A percentile compares a stretch with the other conserved stretches of the same genome.
Evolutionary conservation across 2,113 vertebrate genomes (phyloP).

Genomic region (Rhagologus leucostigma): DNA sequence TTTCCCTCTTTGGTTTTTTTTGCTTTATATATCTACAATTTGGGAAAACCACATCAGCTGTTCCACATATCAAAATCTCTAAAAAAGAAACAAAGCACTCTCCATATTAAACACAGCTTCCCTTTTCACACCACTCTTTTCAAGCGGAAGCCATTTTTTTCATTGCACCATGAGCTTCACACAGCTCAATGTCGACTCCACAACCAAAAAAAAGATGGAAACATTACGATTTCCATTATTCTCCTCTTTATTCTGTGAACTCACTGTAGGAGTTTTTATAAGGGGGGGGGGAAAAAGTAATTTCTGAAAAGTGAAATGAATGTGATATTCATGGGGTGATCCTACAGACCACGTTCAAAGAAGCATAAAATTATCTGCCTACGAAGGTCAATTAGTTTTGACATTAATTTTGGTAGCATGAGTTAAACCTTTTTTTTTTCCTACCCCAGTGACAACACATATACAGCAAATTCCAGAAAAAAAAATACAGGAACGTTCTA

Average conservation of each 20-base stretch:
- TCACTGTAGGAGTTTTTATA: neutral
- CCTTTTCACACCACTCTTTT: neutral
- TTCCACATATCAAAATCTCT: neutral
- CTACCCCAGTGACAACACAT: neutral
- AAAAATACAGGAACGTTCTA: neutral
- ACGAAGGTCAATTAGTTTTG: slow-evolving; percentile 20
- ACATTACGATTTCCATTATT: neutral
- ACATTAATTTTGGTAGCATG: slow-evolving; percentile 3
- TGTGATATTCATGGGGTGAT: neutral
- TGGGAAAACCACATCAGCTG: neutral
- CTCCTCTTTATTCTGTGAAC: neutral
- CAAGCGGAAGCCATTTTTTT: neutral
- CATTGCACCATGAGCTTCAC: neutral
- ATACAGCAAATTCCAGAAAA: neutral
- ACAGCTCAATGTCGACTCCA: neutral
- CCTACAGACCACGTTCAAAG: neutral
- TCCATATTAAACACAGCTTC: neutral
- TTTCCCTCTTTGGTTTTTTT: neutral
- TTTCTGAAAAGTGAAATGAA: neutral
- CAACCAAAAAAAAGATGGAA: neutral
- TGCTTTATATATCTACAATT: too few relatives aligned
- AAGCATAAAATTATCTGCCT: slow-evolving; percentile 29
- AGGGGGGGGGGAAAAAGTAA: neutral
- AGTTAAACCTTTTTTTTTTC: neutral
- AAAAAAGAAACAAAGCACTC: neutral